Evolutionary conservation across 1,140 invertebrate species (phyloP).

Genomic region (Zaprionus vittiger): DNA sequence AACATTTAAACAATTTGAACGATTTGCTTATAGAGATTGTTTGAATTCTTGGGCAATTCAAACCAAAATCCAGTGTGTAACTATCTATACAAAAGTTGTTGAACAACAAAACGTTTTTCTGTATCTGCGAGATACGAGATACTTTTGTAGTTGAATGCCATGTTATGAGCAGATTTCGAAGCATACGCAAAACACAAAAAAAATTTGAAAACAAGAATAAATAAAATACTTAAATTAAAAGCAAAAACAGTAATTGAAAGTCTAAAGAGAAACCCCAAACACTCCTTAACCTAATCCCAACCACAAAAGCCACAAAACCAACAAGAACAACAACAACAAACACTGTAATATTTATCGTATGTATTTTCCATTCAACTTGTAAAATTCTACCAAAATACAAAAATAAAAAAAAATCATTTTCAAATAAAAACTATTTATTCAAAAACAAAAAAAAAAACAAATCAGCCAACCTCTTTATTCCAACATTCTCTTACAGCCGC

Average conservation of each 20-base stretch:
- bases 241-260: slow-evolving; percentile 35
- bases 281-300: slow-evolving; percentile 32
- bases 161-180: slow-evolving; percentile 45
- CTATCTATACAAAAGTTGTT: slow-evolving; percentile 42
- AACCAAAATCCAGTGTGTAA: slow-evolving; percentile 34
- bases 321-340: slow-evolving; percentile 55
- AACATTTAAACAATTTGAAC: slow-evolving; percentile 40
- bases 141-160: slow-evolving; percentile 50
- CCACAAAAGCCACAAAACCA: slow-evolving; percentile 31
- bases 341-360: slow-evolving; percentile 81
- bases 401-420: slow-evolving; percentile 66
- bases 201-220: slow-evolving; percentile 31
- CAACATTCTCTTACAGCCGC: slow-evolving; percentile 58
- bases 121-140: slow-evolving; percentile 48
- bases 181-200: slow-evolving; percentile 27
- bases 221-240: slow-evolving; percentile 31
- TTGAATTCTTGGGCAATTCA: slow-evolving; percentile 29
- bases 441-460: slow-evolving; percentile 78
- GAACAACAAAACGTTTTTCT: slow-evolving; percentile 37
- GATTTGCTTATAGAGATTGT: slow-evolving; percentile 42
- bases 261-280: slow-evolving; percentile 41
- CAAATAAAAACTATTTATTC: slow-evolving; percentile 83
- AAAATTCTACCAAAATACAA: slow-evolving; percentile 79
- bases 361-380: slow-evolving; percentile 81
- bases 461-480: slow-evolving; percentile 48